Evolutionary conservation across 2,888 invertebrate species (phyloP).

Genomic region (Thelaira solivaga): DNA sequence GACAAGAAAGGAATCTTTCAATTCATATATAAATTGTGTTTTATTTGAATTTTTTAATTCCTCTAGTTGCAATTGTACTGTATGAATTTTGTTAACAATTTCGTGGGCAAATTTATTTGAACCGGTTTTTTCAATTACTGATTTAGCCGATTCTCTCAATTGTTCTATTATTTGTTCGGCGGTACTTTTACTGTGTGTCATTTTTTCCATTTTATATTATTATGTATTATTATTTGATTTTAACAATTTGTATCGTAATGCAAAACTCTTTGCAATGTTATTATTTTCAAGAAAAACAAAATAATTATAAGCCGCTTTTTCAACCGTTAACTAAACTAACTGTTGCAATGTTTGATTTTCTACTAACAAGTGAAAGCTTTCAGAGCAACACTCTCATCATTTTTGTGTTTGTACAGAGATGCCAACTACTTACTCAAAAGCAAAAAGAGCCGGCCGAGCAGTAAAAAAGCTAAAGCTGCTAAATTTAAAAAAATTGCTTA

Average conservation of each 20-base stretch:
- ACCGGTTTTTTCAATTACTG: conserved; percentile 69
- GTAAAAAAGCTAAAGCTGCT: too few species aligned
- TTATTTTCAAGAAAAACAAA: neutral
- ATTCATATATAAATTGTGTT: conserved; percentile 68
- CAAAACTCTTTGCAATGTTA: conserved; percentile 5
- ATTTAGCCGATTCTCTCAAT: conserved; percentile 68
- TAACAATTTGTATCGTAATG: neutral
- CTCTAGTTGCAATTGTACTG: conserved; percentile 68
- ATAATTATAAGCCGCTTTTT: neutral
- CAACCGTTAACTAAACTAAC: conserved; percentile 45
- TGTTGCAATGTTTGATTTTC: conserved; percentile 23
- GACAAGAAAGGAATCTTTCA: conserved; percentile 69
- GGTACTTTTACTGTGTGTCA: conserved; percentile 17
- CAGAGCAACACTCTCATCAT: conserved; percentile 4
- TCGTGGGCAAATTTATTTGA: conserved; percentile 68
- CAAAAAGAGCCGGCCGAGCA: too few species aligned
- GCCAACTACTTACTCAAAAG: too few species aligned
- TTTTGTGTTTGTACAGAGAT: too few species aligned
- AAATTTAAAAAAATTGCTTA: too few species aligned
- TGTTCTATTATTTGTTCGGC: conserved; percentile 67
- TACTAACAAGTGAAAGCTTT: conserved; percentile 51
- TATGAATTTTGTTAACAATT: conserved; percentile 66
- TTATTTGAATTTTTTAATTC: conserved; percentile 68
- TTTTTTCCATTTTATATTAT: neutral
- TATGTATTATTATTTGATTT: neutral